phyloP scores from a whole-genome alignment of 1,140 invertebrate species.

The Chironomus striatipennis region DNA sequence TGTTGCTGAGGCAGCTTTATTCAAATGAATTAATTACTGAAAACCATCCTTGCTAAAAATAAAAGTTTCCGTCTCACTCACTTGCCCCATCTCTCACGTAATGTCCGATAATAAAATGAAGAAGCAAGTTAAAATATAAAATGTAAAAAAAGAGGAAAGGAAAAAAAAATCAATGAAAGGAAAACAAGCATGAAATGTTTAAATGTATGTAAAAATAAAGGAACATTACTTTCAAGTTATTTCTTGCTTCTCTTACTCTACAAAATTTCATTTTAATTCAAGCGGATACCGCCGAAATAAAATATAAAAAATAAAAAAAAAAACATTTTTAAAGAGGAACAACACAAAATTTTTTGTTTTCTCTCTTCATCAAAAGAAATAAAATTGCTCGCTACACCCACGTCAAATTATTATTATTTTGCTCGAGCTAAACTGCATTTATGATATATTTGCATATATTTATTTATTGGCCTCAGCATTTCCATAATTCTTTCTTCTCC shows the following conservation, averaged over 20 bases:
- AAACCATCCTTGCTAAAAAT: neutral
- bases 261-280: neutral
- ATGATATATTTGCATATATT: constrained; percentile 19
- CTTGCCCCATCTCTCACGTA: neutral
- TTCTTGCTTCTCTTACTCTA: neutral
- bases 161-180: neutral
- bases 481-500: neutral
- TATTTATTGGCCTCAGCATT: neutral
- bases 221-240: neutral
- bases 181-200: neutral
- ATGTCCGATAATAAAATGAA: neutral
- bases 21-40: constrained; percentile 20
- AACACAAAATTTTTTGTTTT: neutral
- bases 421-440: constrained; percentile 17
- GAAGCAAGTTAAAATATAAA: neutral
- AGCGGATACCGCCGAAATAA: neutral
- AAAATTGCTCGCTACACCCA: constrained; percentile 5
- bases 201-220: constrained; percentile 2
- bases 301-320: neutral
- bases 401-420: neutral
- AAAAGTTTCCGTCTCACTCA: neutral
- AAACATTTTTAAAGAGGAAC: neutral
- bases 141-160: neutral
- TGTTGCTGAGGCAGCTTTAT: neutral
- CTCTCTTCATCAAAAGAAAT: neutral